Percentiles rank a stretch among this genome's conserved stretches.
Conservation (phyloP, 2,113 vertebrate species). For the Bombycilla garrulus region DNA sequence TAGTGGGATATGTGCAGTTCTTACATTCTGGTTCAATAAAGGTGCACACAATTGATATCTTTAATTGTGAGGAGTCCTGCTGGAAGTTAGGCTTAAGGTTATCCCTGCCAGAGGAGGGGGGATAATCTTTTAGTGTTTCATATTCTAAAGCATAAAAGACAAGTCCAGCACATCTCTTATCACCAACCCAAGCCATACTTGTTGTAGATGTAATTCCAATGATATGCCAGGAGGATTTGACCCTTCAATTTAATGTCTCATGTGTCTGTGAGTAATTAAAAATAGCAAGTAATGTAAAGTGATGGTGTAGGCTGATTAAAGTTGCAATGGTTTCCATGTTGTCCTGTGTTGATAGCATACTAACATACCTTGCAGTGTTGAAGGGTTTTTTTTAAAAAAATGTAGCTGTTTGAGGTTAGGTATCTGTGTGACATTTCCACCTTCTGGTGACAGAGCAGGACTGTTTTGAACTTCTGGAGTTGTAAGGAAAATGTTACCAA, state of each 20-base stretch:
- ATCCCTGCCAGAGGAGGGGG: not conserved
- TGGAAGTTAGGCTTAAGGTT: not conserved
- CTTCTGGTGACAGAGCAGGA: not conserved
- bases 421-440: not conserved
- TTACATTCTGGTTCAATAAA: not conserved
- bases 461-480: not conserved
- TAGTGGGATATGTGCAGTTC: not conserved
- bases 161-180: not conserved
- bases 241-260: not conserved
- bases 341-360: not conserved
- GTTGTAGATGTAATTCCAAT: not conserved
- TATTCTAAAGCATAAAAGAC: not conserved
- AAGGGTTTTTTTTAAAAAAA: not conserved
- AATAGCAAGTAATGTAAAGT: not conserved
- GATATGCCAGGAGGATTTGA: not conserved
- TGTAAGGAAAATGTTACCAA: not conserved
- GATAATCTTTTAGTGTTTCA: not conserved
- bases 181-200: not conserved
- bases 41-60: not conserved
- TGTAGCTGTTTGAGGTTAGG: not conserved
- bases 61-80: not conserved
- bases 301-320: not conserved
- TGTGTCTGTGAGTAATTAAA: not conserved
- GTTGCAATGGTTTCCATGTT: not conserved
- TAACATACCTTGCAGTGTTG: not conserved